Conservation (phyloP, 1,140 invertebrate species). For the Zaprionus nigranus region DNA sequence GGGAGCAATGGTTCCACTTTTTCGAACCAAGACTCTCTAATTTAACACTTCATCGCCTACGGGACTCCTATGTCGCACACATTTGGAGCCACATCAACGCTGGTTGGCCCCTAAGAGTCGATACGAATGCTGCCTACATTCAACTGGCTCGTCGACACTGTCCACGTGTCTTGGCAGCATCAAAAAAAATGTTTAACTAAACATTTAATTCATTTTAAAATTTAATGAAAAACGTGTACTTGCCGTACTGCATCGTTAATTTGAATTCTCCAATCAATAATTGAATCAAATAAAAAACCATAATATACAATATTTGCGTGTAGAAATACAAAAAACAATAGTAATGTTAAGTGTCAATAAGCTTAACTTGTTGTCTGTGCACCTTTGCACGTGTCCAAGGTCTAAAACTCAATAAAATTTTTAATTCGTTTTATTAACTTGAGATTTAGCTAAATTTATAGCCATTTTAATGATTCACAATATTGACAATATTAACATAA, state of each 20-base stretch:
- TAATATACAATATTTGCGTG: background rate
- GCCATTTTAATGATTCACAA: no score
- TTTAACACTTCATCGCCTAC: background rate
- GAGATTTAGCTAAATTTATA: no score
- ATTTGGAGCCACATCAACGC: background rate
- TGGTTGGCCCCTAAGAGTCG: background rate
- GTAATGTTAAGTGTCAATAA: background rate
- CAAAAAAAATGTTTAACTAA: background rate
- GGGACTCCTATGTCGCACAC: constrained; percentile 3
- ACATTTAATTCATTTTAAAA: no score
- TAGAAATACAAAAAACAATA: background rate
- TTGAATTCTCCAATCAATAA: background rate
- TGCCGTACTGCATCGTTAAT: background rate
- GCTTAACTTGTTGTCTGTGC: background rate
- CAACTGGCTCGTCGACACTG: constrained; percentile 4
- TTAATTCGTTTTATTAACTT: no score
- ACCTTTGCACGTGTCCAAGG: no score
- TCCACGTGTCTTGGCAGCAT: background rate
- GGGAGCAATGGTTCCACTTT: background rate
- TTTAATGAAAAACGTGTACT: no score
- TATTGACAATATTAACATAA: no score
- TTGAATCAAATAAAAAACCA: background rate
- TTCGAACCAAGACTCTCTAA: background rate
- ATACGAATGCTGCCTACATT: constrained; percentile 63
- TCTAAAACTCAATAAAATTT: no score